phyloP scores from a whole-genome alignment of 2,113 vertebrate genomes.

The Arvicanthis niloticus region DNA sequence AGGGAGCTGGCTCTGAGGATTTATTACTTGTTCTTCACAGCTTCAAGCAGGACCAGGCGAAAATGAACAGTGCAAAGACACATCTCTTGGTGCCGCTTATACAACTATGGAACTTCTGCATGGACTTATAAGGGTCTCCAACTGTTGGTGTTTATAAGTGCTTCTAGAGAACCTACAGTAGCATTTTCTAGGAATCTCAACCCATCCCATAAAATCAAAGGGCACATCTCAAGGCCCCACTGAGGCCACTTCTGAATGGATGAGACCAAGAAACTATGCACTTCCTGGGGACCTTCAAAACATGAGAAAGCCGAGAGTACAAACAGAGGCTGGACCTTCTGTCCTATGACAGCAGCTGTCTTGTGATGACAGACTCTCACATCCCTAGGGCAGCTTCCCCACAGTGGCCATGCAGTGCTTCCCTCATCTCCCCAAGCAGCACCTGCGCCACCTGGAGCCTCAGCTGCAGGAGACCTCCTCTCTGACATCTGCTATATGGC shows the following conservation, averaged over 20 bases:
- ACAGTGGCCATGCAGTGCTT: rapidly evolving
- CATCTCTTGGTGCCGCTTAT: background rate
- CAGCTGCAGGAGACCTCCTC: background rate
- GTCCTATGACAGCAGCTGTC: background rate
- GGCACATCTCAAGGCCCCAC: rapidly evolving
- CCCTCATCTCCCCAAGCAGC: background rate
- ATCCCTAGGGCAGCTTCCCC: background rate
- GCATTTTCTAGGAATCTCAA: no score
- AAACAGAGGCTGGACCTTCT: background rate
- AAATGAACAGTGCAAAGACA: no score
- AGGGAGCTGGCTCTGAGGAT: rapidly evolving
- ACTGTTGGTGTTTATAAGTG: rapidly evolving
- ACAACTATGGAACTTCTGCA: rapidly evolving
- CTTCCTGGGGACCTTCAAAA: background rate
- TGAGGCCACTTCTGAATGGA: rapidly evolving
- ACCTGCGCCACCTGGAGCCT: background rate
- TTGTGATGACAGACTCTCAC: rapidly evolving
- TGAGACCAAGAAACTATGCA: background rate
- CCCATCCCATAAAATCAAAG: background rate
- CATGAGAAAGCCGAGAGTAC: background rate
- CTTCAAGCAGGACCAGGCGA: rapidly evolving
- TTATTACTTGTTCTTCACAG: rapidly evolving
- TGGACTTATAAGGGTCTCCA: background rate
- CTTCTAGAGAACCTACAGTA: background rate
- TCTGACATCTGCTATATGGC: background rate